A percentile compares a stretch with the other conserved stretches of the same genome.
Conservation (phyloP, 2,797 vertebrate genomes). For the Paedocypris micromegethes region DNA sequence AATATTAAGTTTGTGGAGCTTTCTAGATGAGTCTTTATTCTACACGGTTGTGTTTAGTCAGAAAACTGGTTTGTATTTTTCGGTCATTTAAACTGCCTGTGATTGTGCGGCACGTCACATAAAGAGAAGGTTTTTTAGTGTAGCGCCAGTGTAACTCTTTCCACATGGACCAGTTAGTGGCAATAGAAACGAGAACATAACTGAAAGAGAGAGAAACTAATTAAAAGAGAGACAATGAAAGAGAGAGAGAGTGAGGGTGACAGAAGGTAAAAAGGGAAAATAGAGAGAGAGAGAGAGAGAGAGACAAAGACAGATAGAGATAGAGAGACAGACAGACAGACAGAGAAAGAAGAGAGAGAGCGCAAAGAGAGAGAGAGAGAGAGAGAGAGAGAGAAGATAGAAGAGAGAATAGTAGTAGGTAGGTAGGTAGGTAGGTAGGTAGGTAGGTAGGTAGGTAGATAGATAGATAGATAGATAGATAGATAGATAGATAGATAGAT, state of each 20-base stretch:
- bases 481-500: too few species aligned
- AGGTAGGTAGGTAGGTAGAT: too few species aligned
- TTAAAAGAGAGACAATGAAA: slow-evolving; percentile 27
- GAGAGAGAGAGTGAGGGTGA: slow-evolving; percentile 21
- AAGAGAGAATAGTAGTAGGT: too few species aligned
- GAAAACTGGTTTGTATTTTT: slow-evolving; percentile 57
- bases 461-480: too few species aligned
- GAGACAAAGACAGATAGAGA: too few species aligned
- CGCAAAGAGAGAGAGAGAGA: too few species aligned
- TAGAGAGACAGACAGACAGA: too few species aligned
- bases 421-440: too few species aligned
- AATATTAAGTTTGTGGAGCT: slow-evolving; percentile 46
- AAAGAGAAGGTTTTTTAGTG: slow-evolving; percentile 61
- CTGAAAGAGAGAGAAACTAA: background rate
- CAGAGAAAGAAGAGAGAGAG: too few species aligned
- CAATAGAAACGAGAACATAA: slow-evolving; percentile 38
- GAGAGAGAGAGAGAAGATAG: too few species aligned
- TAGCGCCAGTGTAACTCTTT: slow-evolving; percentile 65
- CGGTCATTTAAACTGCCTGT: slow-evolving; percentile 3
- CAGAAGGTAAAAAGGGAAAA: too few species aligned
- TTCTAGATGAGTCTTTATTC: slow-evolving; percentile 48
- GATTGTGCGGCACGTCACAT: slow-evolving; percentile 52
- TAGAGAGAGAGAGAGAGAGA: too few species aligned
- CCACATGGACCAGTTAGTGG: slow-evolving; percentile 63
- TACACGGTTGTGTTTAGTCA: slow-evolving; percentile 52